phyloP scores from a whole-genome alignment of 2,888 invertebrate genomes.

The Archaeoteleia sp. region DNA sequence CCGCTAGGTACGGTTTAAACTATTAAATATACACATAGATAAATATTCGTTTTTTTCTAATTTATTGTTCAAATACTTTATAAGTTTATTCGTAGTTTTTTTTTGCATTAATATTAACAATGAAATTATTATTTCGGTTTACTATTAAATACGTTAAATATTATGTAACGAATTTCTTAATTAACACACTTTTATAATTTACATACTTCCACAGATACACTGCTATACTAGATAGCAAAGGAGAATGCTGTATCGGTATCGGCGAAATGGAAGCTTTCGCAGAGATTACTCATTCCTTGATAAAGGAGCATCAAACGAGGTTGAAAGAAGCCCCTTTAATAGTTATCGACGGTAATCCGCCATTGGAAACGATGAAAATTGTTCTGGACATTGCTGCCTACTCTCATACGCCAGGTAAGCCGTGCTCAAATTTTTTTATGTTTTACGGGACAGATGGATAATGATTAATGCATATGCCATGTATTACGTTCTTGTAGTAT shows the following conservation, averaged over 20 bases:
- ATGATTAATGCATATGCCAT: background rate
- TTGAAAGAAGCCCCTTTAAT: slow-evolving; percentile 83
- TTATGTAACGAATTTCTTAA: background rate
- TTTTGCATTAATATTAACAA: too few relatives aligned
- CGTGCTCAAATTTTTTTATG: slow-evolving; percentile 5
- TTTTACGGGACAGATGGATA: background rate
- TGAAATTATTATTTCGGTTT: background rate
- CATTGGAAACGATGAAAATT: slow-evolving; percentile 80
- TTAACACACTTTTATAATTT: too few relatives aligned
- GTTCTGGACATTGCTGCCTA: slow-evolving; percentile 79
- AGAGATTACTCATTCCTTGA: slow-evolving; percentile 81
- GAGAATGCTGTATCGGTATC: slow-evolving; percentile 87
- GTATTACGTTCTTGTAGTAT: too few relatives aligned
- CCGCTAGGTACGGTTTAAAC: slow-evolving; percentile 67
- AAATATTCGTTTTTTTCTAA: too few relatives aligned
- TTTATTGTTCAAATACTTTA: slow-evolving; percentile 1
- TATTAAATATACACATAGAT: background rate
- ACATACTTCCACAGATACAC: slow-evolving; percentile 89
- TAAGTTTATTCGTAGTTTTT: too few relatives aligned
- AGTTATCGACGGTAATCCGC: slow-evolving; percentile 90
- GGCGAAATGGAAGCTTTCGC: slow-evolving; percentile 90
- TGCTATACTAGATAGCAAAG: slow-evolving; percentile 82
- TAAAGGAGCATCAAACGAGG: slow-evolving; percentile 78
- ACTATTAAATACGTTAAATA: background rate
- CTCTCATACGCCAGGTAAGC: slow-evolving; percentile 82